phyloP scores from a whole-genome alignment of 2,113 vertebrate genomes.

The Lepus timidus region DNA sequence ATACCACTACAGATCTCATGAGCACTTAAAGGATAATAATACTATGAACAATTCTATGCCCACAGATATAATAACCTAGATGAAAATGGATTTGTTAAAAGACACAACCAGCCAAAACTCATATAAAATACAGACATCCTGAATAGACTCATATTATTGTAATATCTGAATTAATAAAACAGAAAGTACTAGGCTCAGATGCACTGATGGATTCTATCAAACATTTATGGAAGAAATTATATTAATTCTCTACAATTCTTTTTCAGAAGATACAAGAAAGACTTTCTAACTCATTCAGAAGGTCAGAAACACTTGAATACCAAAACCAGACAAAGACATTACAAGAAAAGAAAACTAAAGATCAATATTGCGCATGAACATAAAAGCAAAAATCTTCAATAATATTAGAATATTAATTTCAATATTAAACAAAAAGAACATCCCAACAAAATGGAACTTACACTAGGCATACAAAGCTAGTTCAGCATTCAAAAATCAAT shows the following conservation, averaged over 20 bases:
- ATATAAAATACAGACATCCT: not conserved
- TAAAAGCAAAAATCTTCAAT: constrained; percentile 8
- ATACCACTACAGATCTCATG: no score
- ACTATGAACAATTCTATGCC: no score
- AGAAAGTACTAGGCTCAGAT: not conserved
- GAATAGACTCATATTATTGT: not conserved
- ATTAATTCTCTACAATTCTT: not conserved
- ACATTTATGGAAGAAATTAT: no score
- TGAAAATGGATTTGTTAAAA: not conserved
- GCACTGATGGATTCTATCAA: not conserved
- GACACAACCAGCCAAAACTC: constrained; percentile 4
- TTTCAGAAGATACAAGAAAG: not conserved
- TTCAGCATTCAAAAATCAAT: not conserved
- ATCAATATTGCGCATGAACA: not conserved
- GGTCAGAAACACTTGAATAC: not conserved
- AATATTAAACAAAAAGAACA: not conserved
- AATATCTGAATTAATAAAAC: constrained; percentile 28
- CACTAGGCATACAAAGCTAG: not conserved
- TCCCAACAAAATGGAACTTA: not conserved
- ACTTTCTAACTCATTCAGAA: not conserved
- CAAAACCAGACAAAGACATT: no score
- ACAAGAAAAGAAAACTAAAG: not conserved
- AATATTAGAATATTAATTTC: not conserved
- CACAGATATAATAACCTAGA: no score
- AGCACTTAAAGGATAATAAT: no score